Percentiles rank a stretch among this genome's conserved stretches.
These are phyloP conservation scores for Oppia nitens DNA, from an alignment of 1,140 invertebrate genomes.

Conservation along the genomic window DNA sequence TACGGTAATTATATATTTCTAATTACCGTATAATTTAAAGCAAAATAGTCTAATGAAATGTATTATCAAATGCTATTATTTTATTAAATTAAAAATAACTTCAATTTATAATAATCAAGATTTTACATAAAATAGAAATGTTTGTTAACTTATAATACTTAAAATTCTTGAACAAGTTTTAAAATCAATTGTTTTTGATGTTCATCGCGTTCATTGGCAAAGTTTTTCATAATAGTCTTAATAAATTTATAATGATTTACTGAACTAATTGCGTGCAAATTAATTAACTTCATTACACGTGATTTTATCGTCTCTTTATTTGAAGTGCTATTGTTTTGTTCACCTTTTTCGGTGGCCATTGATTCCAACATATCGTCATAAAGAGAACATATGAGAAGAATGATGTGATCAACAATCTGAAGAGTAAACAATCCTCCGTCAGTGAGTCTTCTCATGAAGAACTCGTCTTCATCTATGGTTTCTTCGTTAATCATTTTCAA, in stretches of 20 bases:
- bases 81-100: too few species aligned
- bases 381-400: conserved; percentile 67
- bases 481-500: conserved; percentile 28
- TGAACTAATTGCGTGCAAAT: conserved; percentile 6
- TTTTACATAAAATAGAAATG: too few species aligned
- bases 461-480: conserved; percentile 48
- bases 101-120: too few species aligned
- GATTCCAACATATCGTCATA: not conserved
- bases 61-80: too few species aligned
- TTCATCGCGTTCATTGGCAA: conserved; percentile 10
- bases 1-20: too few species aligned
- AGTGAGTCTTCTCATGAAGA: conserved; percentile 60
- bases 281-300: conserved; percentile 9
- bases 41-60: too few species aligned
- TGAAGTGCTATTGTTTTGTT: not conserved
- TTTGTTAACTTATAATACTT: too few species aligned
- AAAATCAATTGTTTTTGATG: conserved; percentile 5
- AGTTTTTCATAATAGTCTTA: conserved; percentile 6
- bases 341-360: not conserved
- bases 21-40: too few species aligned
- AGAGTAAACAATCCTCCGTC: conserved; percentile 87
- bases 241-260: conserved; percentile 16
- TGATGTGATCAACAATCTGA: conserved; percentile 86
- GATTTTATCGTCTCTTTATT: conserved; percentile 4
- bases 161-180: conserved; percentile 14